Evolutionary conservation across 64 coral and sea anemone genomes (phyloP).

Genomic region (Stichodactyla helianthus): DNA sequence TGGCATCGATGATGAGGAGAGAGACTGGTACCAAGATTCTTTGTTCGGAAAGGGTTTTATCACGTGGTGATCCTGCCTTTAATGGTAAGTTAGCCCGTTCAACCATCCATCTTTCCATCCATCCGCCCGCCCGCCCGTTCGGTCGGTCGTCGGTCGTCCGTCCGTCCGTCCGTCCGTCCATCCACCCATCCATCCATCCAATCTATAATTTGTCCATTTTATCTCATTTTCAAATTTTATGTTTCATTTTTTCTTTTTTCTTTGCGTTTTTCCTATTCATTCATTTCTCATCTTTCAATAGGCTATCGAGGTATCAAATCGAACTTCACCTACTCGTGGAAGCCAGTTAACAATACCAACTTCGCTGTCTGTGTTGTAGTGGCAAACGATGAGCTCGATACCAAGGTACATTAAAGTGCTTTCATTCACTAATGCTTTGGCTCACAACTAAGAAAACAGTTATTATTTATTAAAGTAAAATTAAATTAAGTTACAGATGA

Average conservation of each 20-base stretch:
- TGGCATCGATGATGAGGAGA: conserved; percentile 73
- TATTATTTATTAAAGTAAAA: too few relatives aligned
- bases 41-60: conserved; percentile 69
- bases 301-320: conserved; percentile 69
- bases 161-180: too few relatives aligned
- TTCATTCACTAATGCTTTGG: too few relatives aligned
- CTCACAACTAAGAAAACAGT: too few relatives aligned
- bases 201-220: too few relatives aligned
- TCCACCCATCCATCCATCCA: too few relatives aligned
- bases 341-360: conserved; percentile 71
- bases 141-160: too few relatives aligned
- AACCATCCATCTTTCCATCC: neutral
- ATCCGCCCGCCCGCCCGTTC: too few relatives aligned
- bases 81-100: conserved; percentile 35
- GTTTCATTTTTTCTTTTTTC: neutral
- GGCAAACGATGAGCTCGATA: conserved; percentile 57
- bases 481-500: too few relatives aligned
- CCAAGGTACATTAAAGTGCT: conserved; percentile 33
- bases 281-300: neutral
- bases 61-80: conserved; percentile 75
- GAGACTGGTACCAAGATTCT: conserved; percentile 67
- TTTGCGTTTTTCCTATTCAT: neutral
- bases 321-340: conserved; percentile 75
- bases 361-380: conserved; percentile 78
- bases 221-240: too few relatives aligned